Base-by-base conservation (phyloP, 2,888 invertebrate genomes). In the Seira musarum region DNA sequence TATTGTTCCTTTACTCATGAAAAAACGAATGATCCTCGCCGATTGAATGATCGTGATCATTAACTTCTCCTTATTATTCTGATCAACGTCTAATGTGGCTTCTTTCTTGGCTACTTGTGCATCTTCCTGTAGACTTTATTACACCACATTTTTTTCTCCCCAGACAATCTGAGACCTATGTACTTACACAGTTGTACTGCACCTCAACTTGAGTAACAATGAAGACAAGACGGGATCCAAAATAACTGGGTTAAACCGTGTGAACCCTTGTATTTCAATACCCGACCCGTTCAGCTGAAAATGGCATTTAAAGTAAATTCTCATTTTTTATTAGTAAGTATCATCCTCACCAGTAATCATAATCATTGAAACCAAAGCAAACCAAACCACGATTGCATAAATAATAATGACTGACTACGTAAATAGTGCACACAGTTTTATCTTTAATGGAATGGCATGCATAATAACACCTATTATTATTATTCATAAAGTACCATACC, bases 221-320 rank as follows among this genome's bases (percentile, higher is more conserved):
- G 65, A 60, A 21, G 21, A 60, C 8, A 21, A 25, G 71, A 60
- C 71, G 63, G 57, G 64, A 53, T n/a, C 13, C 22, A 46, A 75
- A 19, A 60, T 63, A 80, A 71, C 71, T 80, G 71, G 80, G 80
- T 80, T 80, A 71, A 80, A 80, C 80, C 80, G 80, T 80, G 80
- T 75, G 80, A 80, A 80, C 70, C 74, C 61, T 40, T 64, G 53
- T 30, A 80, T 74, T 65, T 65, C 60, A 70, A 69, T 70, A 66
- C 74, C 69, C 70, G 66, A 25, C 49, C 49, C 30, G 30, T 53
- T 30, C 3, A 30, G 30, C 8, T 53, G n/a, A 79, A 79, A 78
- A 78, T 40, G 49, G 67, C 35, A 68, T 68, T 71, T 30, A 5
- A 30, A 30, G 30, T 66, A 72, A 78, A 64, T 60, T 13, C 13